Evolutionary conservation across 2,888 invertebrate genomes (phyloP).

Genomic region (Sturmia bella): DNA sequence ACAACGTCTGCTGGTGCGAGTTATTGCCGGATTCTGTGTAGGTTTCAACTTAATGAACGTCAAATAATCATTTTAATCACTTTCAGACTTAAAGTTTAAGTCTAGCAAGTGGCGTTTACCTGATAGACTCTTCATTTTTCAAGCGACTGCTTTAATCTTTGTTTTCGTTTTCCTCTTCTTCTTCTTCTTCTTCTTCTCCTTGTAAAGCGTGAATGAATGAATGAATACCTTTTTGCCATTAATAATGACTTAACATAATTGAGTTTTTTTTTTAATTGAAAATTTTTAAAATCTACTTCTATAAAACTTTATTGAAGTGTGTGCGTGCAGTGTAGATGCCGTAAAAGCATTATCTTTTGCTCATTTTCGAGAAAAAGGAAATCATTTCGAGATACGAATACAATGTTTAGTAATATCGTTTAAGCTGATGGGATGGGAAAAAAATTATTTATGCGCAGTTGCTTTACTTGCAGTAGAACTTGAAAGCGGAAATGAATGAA

Average conservation of each 20-base stretch:
- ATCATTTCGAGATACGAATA: constrained; percentile 32
- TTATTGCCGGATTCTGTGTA: constrained; percentile 54
- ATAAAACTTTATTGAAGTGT: constrained; percentile 11
- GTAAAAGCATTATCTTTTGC: constrained; percentile 21
- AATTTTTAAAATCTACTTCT: constrained; percentile 11
- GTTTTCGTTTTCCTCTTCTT: too few species aligned
- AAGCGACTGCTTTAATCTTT: not conserved
- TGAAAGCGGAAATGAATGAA: constrained; percentile 26
- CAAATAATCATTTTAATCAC: constrained; percentile 77
- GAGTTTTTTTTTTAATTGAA: not conserved
- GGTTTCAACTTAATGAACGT: constrained; percentile 76
- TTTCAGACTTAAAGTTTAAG: constrained; percentile 57
- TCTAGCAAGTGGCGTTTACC: constrained; percentile 57
- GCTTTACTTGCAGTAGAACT: constrained; percentile 11
- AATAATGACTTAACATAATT: constrained; percentile 27
- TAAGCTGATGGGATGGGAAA: constrained; percentile 21
- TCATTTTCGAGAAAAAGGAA: constrained; percentile 33
- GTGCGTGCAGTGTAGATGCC: not conserved
- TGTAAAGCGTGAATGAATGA: not conserved
- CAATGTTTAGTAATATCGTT: constrained; percentile 19
- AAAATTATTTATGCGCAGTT: constrained; percentile 19
- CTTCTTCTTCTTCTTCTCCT: too few species aligned
- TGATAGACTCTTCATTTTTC: constrained; percentile 22
- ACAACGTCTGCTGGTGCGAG: constrained; percentile 6
- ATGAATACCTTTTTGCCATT: constrained; percentile 35